Evolutionary conservation across 1,140 invertebrate species (phyloP).

Genomic region (Psilanteris sp.): DNA sequence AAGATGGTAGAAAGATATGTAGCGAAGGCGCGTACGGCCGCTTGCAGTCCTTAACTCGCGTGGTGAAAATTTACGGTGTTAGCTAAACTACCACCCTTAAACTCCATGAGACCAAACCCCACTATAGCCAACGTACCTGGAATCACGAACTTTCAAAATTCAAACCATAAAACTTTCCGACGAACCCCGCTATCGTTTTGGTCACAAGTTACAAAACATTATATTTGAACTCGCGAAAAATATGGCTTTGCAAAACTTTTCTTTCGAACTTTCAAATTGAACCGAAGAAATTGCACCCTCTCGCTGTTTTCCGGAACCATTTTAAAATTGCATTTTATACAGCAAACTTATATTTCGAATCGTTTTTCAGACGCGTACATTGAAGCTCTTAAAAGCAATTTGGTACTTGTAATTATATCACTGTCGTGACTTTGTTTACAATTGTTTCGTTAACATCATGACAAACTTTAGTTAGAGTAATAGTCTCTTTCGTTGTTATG

Average conservation of each 20-base stretch:
- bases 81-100: constrained; percentile 65
- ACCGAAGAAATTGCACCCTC: constrained; percentile 4
- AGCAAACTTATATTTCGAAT: no score
- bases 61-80: constrained; percentile 63
- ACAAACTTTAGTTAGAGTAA: constrained; percentile 46
- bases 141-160: constrained; percentile 64
- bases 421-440: constrained; percentile 41
- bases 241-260: constrained; percentile 39
- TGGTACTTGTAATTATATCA: constrained; percentile 45
- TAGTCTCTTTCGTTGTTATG: constrained; percentile 41
- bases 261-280: constrained; percentile 27
- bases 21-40: constrained; percentile 49
- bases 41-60: constrained; percentile 62
- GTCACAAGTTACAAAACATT: constrained; percentile 34
- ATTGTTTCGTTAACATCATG: constrained; percentile 50
- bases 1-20: constrained; percentile 64
- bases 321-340: no score
- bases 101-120: constrained; percentile 50
- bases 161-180: constrained; percentile 61
- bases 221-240: constrained; percentile 41
- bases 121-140: constrained; percentile 53
- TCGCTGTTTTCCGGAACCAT: no score
- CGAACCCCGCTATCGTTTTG: constrained; percentile 58
- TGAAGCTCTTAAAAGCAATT: constrained; percentile 35
- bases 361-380: no score